Evolutionary conservation across 2,888 invertebrate genomes (phyloP).

Genomic region (Oscheius sp.): DNA sequence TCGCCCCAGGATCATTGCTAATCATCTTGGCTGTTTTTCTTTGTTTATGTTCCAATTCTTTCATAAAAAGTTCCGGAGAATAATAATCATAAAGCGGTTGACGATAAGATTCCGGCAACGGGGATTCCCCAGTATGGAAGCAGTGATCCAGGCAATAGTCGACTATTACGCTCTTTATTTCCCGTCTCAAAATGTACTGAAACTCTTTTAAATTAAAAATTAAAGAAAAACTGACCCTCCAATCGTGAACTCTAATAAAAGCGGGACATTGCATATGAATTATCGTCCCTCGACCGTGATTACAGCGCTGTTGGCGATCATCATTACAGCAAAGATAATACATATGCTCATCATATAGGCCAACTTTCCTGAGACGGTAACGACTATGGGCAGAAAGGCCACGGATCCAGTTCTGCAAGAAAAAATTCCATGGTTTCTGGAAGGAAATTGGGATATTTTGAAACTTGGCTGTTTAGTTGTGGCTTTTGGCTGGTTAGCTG

Average conservation of each 20-base stretch:
- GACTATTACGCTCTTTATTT: conserved; percentile 38
- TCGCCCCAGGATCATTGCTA: background rate
- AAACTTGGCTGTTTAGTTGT: no score
- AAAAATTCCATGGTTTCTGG: background rate
- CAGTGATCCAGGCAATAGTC: conserved; percentile 54
- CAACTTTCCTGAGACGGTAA: conserved; percentile 43
- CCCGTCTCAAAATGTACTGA: conserved; percentile 42
- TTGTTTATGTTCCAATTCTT: conserved; percentile 29
- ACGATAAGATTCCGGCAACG: conserved; percentile 30
- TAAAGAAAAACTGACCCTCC: conserved; percentile 37
- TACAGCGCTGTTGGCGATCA: conserved; percentile 41
- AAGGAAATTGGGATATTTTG: no score
- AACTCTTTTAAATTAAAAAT: conserved; percentile 7
- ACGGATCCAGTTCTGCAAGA: conserved; percentile 49
- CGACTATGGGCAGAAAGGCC: conserved; percentile 42
- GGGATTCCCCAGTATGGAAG: conserved; percentile 36
- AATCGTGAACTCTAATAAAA: conserved; percentile 53
- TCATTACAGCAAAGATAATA: conserved; percentile 55
- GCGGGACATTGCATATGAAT: conserved; percentile 50
- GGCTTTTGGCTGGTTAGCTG: no score
- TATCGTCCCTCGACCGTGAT: conserved; percentile 26
- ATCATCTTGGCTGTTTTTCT: conserved; percentile 17
- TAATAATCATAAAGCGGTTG: conserved; percentile 34
- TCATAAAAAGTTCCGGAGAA: conserved; percentile 38
- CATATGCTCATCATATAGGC: conserved; percentile 56